Base-by-base conservation (phyloP, 2,113 vertebrate species). In the Rhinichthys klamathensis region DNA sequence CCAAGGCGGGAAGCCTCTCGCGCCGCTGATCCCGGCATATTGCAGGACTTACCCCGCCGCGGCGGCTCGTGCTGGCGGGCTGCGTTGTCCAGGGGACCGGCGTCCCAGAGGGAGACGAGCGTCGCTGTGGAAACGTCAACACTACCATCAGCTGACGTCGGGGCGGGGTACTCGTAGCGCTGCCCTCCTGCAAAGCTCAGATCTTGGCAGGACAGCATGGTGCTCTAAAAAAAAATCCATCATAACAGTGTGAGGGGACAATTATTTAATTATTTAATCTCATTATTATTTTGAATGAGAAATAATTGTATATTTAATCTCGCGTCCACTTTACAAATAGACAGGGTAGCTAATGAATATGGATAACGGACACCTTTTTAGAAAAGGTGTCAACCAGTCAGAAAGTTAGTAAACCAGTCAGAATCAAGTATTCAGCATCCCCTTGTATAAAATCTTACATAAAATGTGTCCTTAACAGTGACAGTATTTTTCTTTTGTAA, bases 81-180 rank as follows among this genome's bases (percentile, higher is more conserved):
- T 85, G 87, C 61, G 90, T 90, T 65, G 93, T 95, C 94, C 86
- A 89, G 90, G 92, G 93, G 94, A 95, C 93, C 95, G 88, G 89
- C 83, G 88, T 93, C 80, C 96, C 96, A 96, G 89, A 94, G 89
- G 77, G 96, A 94, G 83, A 95, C 94, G 94, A 96, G 93, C 73
- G 96, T 97, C 90, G 97, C 96, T 96, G 93, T 96, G 96, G 96
- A 95, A 95, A 97, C 95, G 80, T 94, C 95, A 94, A 95, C 94
- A 94, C 90, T 92, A 93, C 85, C 25, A 60, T 92, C 91, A 89
- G 92, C 83, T 92, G 93, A 92, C 81, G 95, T 93, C 79, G 91
- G 90, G 92, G 91, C 83, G 87, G 93, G 91, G 92, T 91, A 94
- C 87, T 92, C 93, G 89, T 88, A 90, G 86, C 81, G 90, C 90